phyloP scores from a whole-genome alignment of 2,797 vertebrate genomes.

The Furcifer pardalis region DNA sequence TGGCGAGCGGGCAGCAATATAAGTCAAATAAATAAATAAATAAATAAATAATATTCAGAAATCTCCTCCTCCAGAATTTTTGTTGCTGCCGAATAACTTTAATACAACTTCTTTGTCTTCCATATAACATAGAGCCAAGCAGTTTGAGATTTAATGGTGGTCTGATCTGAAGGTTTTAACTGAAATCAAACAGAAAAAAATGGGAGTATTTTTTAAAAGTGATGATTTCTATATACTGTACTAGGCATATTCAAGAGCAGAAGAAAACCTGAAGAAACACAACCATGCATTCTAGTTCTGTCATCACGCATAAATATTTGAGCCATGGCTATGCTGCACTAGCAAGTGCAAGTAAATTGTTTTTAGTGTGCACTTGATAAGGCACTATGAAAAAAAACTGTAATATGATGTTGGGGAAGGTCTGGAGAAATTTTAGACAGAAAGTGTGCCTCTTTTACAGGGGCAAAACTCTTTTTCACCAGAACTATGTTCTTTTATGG shows the following conservation, averaged over 20 bases:
- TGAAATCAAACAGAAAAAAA: not conserved
- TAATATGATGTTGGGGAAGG: not conserved
- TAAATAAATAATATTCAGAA: no score
- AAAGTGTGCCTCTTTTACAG: not conserved
- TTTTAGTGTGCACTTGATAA: not conserved
- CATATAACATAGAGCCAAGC: no score
- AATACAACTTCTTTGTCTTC: no score
- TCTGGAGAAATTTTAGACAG: no score
- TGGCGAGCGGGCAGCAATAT: no score
- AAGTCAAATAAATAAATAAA: no score
- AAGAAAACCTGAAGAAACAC: not conserved
- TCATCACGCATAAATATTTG: not conserved
- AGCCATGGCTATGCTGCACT: not conserved
- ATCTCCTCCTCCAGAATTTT: no score
- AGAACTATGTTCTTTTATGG: not conserved
- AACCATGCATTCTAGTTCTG: not conserved
- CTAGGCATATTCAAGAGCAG: not conserved
- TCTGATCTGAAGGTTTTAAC: no score
- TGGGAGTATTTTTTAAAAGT: not conserved
- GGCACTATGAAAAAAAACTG: not conserved
- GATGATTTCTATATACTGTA: not conserved
- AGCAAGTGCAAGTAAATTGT: not conserved
- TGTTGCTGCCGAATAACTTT: no score
- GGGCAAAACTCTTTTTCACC: not conserved
- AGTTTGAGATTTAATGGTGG: no score